Evolutionary conservation across 2,113 vertebrate species (phyloP).

Genomic region (Arizona elegans): DNA sequence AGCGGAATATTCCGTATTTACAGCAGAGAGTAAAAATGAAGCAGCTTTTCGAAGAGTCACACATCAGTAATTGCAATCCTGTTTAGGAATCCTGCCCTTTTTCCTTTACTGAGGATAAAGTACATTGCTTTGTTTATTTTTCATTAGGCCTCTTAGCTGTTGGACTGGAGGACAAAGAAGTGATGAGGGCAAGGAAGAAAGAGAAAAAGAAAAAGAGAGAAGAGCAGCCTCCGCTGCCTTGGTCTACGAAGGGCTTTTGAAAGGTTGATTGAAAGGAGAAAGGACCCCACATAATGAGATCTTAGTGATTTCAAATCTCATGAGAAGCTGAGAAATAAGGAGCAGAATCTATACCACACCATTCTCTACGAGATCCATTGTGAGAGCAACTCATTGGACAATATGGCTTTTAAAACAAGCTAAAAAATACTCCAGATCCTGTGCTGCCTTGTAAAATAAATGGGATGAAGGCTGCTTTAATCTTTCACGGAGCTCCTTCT

Average conservation of each 20-base stretch:
- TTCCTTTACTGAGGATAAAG: background rate
- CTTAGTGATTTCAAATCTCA: background rate
- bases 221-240: background rate
- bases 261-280: background rate
- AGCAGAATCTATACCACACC: background rate
- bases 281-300: background rate
- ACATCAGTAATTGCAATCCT: background rate
- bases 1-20: background rate
- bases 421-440: background rate
- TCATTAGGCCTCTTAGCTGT: constrained; percentile 29
- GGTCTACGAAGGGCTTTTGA: background rate
- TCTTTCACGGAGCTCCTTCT: background rate
- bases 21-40: background rate
- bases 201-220: background rate
- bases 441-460: background rate
- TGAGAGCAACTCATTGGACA: background rate
- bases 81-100: background rate
- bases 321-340: rapidly evolving
- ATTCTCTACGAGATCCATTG: background rate
- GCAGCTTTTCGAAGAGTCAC: background rate
- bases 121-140: constrained; percentile 40
- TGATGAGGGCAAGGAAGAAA: background rate
- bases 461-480: background rate
- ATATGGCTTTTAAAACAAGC: background rate
- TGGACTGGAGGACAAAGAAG: constrained; percentile 1